Evolutionary conservation across 1,140 invertebrate genomes (phyloP), one percentile per base, ranked within the genome.

Genomic region (Leptestheria dahalacensis): DNA sequence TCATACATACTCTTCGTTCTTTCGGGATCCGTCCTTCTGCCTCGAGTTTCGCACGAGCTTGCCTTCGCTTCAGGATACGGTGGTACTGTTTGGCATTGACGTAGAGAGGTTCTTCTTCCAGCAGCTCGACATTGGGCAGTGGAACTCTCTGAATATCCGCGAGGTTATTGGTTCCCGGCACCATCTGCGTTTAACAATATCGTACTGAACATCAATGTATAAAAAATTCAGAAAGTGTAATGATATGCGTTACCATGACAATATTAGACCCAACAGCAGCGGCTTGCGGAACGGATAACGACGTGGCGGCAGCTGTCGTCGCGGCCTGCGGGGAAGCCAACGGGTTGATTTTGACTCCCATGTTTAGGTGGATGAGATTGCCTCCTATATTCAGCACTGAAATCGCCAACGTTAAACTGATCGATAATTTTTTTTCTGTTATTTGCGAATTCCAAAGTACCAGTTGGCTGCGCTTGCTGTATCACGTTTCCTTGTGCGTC

Each of bases 51-150:
- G 91, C 91, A 49, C 92, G 74, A 0, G 91, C 92, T 67, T 91
- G 88, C 57, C 92, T 74, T 62, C 92, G 74, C 69, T 93, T 92
- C 6, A 96, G 74, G 68, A 96, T 96, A 60, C 91, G 77, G 68
- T 90, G 87, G 72, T 95, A 96, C 69, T 99, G 95, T 70, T 95
- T 94, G 18, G 93, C 93, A 77, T 98, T 99, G 0, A 99, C 95
- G 73, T 97, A 99, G 6, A 97, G 71, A 1, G 92, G 90, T 68
- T 96, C 91, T 70, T 95, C 91, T 72, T 92, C 88, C n/a, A 91
- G 76, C 58, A 90, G 75, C 71, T 88, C 88, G 62, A 68, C 76
- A 63, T 64, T 74, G 52, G 78, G 78, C 57, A 80, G 73, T 60
- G 78, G 83, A 57, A 85, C 78, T 66, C 82, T 72, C 68, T 82